Evolutionary conservation across 1,140 invertebrate genomes (phyloP).

Genomic region (Phymastichus coffea): DNA sequence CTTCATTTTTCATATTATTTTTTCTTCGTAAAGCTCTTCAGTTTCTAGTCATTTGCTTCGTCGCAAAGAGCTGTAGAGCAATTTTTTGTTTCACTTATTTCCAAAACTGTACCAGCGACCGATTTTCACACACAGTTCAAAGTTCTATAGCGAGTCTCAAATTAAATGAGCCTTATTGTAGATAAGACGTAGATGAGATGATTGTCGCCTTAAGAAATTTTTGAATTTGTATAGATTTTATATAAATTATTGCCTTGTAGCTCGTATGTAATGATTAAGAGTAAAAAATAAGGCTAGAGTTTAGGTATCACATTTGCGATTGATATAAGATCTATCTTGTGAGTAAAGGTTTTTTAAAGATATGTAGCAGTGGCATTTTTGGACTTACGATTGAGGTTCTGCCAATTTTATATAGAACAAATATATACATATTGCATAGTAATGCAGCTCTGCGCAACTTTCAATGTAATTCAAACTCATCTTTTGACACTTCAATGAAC

Average conservation of each 20-base stretch:
- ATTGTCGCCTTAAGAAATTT: constrained; percentile 12
- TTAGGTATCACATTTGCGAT: too few species aligned
- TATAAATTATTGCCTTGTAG: constrained; percentile 26
- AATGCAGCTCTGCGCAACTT: neutral
- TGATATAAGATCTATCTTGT: too few species aligned
- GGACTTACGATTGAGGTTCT: constrained; percentile 23
- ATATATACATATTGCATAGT: too few species aligned
- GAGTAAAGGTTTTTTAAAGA: neutral
- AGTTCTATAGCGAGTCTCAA: neutral
- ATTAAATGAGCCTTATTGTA: constrained; percentile 17
- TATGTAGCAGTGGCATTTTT: constrained; percentile 24
- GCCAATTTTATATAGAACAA: constrained; percentile 5
- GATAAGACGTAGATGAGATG: constrained; percentile 11
- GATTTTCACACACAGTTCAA: neutral
- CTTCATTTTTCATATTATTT: too few species aligned
- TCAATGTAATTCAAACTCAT: neutral
- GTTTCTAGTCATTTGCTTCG: constrained; percentile 23
- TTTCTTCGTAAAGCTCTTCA: constrained; percentile 10
- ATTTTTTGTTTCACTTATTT: constrained; percentile 1
- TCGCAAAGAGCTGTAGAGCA: constrained; percentile 40
- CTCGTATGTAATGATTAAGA: constrained; percentile 5
- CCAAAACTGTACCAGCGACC: neutral
- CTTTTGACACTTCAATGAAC: neutral
- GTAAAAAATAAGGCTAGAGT: neutral
- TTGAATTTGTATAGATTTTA: constrained; percentile 23